Evolutionary conservation across 2,888 invertebrate genomes (phyloP).

Genomic region (Gandaritis pyraliata): DNA sequence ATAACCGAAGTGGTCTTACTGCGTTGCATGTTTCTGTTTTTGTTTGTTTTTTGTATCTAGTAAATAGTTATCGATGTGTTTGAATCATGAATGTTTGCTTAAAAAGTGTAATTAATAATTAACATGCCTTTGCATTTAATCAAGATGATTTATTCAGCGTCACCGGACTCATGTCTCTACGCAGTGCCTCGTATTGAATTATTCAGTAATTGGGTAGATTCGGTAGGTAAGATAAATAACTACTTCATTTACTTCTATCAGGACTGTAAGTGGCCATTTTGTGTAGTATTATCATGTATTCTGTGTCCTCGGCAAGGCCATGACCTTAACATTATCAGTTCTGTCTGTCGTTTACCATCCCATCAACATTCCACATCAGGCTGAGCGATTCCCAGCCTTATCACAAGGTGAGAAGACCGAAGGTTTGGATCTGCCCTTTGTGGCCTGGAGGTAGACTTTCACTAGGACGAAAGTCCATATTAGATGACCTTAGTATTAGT

Average conservation of each 20-base stretch:
- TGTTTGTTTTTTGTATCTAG: not conserved
- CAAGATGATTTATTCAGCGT: too few species aligned
- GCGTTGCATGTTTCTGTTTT: slow-evolving; percentile 12
- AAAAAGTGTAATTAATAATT: too few species aligned
- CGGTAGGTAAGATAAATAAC: too few species aligned
- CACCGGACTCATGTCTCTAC: too few species aligned
- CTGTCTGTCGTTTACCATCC: slow-evolving; percentile 8
- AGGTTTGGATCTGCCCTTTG: slow-evolving; percentile 37
- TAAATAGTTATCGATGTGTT: too few species aligned
- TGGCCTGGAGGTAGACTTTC: slow-evolving; percentile 43
- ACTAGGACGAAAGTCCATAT: slow-evolving; percentile 39
- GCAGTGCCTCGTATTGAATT: too few species aligned
- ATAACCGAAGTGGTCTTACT: slow-evolving; percentile 27
- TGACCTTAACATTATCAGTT: slow-evolving; percentile 20
- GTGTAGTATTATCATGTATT: too few species aligned
- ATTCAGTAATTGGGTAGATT: too few species aligned
- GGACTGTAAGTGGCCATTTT: too few species aligned
- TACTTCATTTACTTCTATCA: too few species aligned
- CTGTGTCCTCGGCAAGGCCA: slow-evolving; percentile 15
- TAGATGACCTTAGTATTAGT: slow-evolving; percentile 15
- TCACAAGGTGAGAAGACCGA: slow-evolving; percentile 7
- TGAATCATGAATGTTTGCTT: too few species aligned
- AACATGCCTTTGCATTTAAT: too few species aligned
- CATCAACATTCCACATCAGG: slow-evolving; percentile 16
- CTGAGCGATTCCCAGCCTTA: slow-evolving; percentile 21